A percentile compares a stretch with the other conserved stretches of the same genome.
Conservation (phyloP, 1,140 invertebrate species). For the Cheumatopsyche charites region DNA sequence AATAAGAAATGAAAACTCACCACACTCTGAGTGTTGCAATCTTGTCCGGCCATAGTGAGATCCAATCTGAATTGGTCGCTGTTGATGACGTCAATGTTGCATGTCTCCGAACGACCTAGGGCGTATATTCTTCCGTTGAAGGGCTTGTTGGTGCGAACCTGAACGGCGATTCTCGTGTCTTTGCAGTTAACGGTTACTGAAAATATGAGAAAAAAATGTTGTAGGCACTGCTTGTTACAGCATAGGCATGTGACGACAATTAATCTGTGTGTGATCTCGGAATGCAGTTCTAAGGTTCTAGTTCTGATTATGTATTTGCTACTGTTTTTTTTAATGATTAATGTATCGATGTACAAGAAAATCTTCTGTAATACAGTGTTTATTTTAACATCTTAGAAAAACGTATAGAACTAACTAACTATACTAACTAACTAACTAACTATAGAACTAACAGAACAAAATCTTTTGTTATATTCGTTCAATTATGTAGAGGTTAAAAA, state of each 20-base stretch:
- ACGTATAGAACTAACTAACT: no score
- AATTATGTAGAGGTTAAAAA: no score
- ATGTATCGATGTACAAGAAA: no score
- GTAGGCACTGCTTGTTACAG: neutral
- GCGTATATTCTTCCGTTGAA: constrained; percentile 95
- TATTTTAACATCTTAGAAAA: no score
- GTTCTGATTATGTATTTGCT: no score
- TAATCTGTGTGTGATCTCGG: no score
- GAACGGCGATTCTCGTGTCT: constrained; percentile 90
- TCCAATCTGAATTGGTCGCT: constrained; percentile 91
- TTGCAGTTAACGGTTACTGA: constrained; percentile 92
- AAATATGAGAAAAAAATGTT: constrained; percentile 48
- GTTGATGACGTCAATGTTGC: constrained; percentile 92
- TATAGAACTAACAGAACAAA: no score
- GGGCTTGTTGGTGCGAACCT: constrained; percentile 89
- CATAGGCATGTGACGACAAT: no score
- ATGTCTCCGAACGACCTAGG: constrained; percentile 89
- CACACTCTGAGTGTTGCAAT: constrained; percentile 92
- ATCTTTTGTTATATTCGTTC: no score
- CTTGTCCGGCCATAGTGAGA: constrained; percentile 90
- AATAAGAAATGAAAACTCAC: constrained; percentile 63
- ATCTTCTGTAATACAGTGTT: no score
- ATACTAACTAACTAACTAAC: no score
- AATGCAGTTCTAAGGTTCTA: neutral
- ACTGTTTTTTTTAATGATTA: no score